These are phyloP conservation scores for Pygoscelis adeliae DNA, from an alignment of 2,113 vertebrate genomes.

Conservation along the genomic window DNA sequence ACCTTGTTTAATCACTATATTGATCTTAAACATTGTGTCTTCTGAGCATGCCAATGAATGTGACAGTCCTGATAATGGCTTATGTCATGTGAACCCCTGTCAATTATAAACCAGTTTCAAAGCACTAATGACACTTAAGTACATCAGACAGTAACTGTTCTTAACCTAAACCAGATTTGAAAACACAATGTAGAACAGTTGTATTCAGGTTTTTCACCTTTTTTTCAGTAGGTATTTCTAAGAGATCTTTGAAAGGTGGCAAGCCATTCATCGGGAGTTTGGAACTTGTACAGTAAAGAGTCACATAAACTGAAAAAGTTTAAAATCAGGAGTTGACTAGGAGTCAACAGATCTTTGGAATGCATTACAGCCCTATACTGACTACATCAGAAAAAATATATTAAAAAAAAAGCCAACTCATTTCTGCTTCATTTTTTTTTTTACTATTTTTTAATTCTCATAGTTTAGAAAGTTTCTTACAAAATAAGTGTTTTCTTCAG, in stretches of 20 bases:
- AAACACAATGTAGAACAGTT: background rate
- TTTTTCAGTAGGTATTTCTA: background rate
- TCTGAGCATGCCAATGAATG: background rate
- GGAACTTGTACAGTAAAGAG: background rate
- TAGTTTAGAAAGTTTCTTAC: background rate
- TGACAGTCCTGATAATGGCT: background rate
- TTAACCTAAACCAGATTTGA: background rate
- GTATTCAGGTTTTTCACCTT: background rate
- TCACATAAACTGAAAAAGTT: background rate
- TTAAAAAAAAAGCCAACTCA: background rate
- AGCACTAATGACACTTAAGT: background rate
- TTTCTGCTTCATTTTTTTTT: background rate
- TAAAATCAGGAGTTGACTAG: background rate
- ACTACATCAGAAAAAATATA: background rate
- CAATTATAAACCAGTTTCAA: background rate
- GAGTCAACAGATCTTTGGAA: background rate
- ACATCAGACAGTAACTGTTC: background rate
- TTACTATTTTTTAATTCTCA: background rate
- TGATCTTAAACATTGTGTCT: background rate
- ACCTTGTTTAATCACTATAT: background rate
- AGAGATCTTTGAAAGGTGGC: background rate
- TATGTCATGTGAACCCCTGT: background rate
- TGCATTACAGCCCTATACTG: background rate
- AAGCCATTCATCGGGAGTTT: background rate
- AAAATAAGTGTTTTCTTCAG: background rate